phyloP scores from a whole-genome alignment of 2,888 invertebrate species.

The Cheilosia variabilis region DNA sequence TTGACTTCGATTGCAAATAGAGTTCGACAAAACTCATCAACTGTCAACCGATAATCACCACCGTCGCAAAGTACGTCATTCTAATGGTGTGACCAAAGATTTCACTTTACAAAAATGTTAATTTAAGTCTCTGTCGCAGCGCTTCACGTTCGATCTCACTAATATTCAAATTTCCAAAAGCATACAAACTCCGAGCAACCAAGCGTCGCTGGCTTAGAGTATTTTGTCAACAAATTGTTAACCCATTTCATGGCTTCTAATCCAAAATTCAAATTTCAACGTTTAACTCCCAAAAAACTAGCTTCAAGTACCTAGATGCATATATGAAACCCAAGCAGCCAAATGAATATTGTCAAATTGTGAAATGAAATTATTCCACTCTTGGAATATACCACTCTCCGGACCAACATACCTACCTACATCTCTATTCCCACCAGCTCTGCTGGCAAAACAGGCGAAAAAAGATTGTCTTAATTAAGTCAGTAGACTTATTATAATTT shows the following conservation, averaged over 20 bases:
- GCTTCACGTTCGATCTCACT: conserved; percentile 28
- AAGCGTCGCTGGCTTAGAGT: conserved; percentile 48
- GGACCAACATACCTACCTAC: neutral
- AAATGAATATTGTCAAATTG: conserved; percentile 64
- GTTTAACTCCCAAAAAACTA: conserved; percentile 9
- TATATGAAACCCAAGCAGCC: conserved; percentile 41
- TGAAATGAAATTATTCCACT: conserved; percentile 62
- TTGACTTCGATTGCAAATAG: too few relatives aligned
- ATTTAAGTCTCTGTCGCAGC: conserved; percentile 24
- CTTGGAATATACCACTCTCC: neutral
- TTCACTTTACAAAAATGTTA: conserved; percentile 40
- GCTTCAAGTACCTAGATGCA: conserved; percentile 1
- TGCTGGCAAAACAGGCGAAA: conserved; percentile 5
- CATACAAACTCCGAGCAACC: conserved; percentile 1
- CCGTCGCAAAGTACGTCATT: neutral
- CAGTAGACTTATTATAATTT: conserved; percentile 61
- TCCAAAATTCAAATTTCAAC: conserved; percentile 64
- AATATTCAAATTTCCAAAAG: conserved; percentile 47
- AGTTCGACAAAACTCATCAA: conserved; percentile 11
- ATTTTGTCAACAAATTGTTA: conserved; percentile 71
- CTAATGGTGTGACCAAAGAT: conserved; percentile 14
- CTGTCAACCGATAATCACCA: neutral
- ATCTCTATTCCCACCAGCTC: neutral
- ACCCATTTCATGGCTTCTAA: conserved; percentile 64
- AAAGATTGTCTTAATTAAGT: conserved; percentile 48